phyloP scores from a whole-genome alignment of 2,888 invertebrate species.

The Phytoseiulus persimilis region DNA sequence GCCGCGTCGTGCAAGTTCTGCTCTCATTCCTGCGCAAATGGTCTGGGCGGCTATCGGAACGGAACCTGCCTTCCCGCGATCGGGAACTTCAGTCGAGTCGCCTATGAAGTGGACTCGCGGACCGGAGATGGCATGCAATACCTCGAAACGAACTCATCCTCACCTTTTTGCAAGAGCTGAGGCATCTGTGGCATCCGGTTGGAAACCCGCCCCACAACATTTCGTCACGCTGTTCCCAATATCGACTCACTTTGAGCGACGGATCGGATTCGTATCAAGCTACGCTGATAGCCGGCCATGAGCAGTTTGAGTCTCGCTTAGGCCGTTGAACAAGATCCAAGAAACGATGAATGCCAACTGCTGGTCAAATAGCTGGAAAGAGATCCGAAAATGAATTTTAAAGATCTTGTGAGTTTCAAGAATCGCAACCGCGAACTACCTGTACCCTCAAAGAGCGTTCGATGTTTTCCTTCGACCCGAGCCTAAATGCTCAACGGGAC shows the following conservation, averaged over 20 bases:
- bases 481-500: too few species aligned
- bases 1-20: background rate
- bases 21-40: constrained; percentile 23
- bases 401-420: too few species aligned
- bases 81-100: constrained; percentile 22
- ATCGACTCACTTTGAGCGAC: background rate
- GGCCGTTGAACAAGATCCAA: too few species aligned
- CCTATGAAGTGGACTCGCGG: background rate
- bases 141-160: constrained; percentile 22
- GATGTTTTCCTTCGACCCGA: too few species aligned
- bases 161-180: constrained; percentile 19
- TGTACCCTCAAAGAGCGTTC: too few species aligned
- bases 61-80: constrained; percentile 14
- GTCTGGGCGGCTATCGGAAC: constrained; percentile 5
- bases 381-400: too few species aligned
- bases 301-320: too few species aligned
- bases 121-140: constrained; percentile 32
- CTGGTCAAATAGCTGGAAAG: too few species aligned
- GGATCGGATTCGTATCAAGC: too few species aligned
- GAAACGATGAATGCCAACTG: too few species aligned
- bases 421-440: too few species aligned
- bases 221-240: constrained; percentile 19
- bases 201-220: background rate
- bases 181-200: background rate
- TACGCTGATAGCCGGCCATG: too few species aligned